Percentiles rank a stretch among this genome's conserved stretches.
Evolutionary conservation across 2,113 vertebrate species (phyloP).

Genomic region (Illadopsis cleaveri): DNA sequence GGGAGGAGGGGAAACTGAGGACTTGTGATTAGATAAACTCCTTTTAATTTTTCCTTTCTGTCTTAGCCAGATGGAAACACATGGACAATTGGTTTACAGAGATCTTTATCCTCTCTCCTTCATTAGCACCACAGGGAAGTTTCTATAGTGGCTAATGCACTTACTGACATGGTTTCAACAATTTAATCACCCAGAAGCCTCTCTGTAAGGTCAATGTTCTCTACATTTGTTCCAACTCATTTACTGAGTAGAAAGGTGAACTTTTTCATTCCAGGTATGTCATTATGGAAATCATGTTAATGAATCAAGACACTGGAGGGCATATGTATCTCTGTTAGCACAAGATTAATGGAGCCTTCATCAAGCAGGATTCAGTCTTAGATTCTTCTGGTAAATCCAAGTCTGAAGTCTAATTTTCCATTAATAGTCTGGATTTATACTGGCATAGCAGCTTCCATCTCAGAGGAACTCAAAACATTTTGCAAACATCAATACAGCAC

Average conservation of each 20-base stretch:
- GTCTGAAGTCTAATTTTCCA: not conserved
- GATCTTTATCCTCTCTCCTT: conserved; percentile 56
- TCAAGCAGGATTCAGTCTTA: conserved; percentile 6
- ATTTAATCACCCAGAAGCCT: conserved; percentile 57
- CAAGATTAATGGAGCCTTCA: conserved; percentile 56
- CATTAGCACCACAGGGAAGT: conserved; percentile 54
- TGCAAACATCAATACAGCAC: not conserved
- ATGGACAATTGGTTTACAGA: conserved; percentile 60
- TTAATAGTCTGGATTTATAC: not conserved
- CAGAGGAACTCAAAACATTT: not conserved
- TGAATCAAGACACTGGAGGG: conserved; percentile 55
- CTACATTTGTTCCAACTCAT: conserved; percentile 65
- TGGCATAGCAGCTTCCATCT: not conserved
- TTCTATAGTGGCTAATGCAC: conserved; percentile 60
- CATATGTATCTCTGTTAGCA: conserved; percentile 52
- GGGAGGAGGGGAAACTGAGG: not conserved
- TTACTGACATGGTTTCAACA: conserved; percentile 65
- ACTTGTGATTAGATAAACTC: conserved; percentile 27
- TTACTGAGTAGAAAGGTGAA: conserved; percentile 61
- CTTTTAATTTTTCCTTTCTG: conserved; percentile 38
- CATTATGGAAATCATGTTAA: conserved; percentile 63
- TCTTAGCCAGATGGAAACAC: conserved; percentile 49
- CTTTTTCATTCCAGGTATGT: conserved; percentile 63
- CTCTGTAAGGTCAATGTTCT: conserved; percentile 63
- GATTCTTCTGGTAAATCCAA: conserved; percentile 7